phyloP scores from a whole-genome alignment of 2,113 vertebrate genomes.

The Xenus cinereus region DNA sequence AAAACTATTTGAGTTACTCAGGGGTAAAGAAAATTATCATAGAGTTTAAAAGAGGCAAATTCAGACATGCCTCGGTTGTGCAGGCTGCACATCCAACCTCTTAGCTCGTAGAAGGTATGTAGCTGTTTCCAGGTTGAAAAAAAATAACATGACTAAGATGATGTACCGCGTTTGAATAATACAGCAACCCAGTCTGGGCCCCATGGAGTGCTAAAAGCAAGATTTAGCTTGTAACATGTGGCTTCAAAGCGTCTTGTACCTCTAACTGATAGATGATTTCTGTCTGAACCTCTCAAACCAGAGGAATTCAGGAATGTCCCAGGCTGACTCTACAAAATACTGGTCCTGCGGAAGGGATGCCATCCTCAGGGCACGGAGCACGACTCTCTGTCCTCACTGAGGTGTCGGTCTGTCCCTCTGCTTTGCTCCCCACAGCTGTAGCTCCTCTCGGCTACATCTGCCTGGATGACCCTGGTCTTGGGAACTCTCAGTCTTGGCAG shows the following conservation, averaged over 20 bases:
- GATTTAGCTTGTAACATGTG: not conserved
- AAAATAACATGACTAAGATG: constrained; percentile 29
- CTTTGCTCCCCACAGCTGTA: not conserved
- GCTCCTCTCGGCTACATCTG: not conserved
- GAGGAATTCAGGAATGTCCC: not conserved
- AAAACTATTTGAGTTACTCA: not conserved
- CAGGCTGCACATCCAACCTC: not conserved
- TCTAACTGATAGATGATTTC: not conserved
- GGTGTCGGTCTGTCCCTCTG: not conserved
- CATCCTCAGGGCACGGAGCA: not conserved
- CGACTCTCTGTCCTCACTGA: not conserved
- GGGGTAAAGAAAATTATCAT: not conserved
- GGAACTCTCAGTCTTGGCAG: not conserved
- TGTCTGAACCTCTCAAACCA: not conserved
- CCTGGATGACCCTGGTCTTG: not conserved
- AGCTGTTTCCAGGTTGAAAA: constrained; percentile 28
- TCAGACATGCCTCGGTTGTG: not conserved
- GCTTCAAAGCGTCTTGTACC: not conserved
- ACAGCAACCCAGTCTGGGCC: not conserved
- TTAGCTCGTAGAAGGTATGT: not conserved
- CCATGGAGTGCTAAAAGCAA: not conserved
- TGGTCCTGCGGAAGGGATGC: not conserved
- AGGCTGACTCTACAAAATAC: not conserved
- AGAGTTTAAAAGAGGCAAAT: constrained; percentile 31
- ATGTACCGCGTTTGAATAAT: not conserved